Evolutionary conservation across 2,888 invertebrate species (phyloP), one percentile per base, ranked within the genome.

Genomic region (Phlogophora meticulosa): DNA sequence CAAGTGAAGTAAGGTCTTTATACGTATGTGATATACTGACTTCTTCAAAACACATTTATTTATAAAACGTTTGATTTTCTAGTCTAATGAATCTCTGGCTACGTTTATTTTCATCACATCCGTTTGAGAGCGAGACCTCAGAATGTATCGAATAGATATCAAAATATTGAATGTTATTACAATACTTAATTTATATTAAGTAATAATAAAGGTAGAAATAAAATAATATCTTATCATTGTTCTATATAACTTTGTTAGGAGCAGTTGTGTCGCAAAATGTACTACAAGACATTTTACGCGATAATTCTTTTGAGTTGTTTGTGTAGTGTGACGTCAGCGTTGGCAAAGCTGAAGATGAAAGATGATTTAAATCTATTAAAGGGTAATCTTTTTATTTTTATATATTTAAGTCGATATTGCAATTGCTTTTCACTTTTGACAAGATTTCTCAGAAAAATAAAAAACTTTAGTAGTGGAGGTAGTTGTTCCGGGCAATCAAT

Each of bases 111-210:
- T 42, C 7, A 42, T 5, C 28, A 28, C 17, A 20, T 17, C 10
- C 17, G 9, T 3, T 17, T 3, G 10, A 4, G 2, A 17, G 1
- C 17, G 0, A 10, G 0, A 5, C 9, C 17, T 11, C 5, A 9
- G 24, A 11, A 40, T 53, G 53, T 28, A 28, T 22, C 4, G 24
- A n/a, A 1, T 22, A n/a, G 7, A 5, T 4, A 24, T 9, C 20
- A 46, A 61, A 62, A 63, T 40, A 63, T 32, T 40, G 10, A 22
- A 32, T 63, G 28, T 48, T 61, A 32, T 60, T 38, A 11, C 13
- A 38, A 11, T n/a, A 43, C 0, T 7, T 17, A 7, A 13, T 4
- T 13, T 4, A 15, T 22, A 7, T 20, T 13, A 11, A 2, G 1
- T 7, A 9, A 36, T 36, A n/a, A n/a, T n/a, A n/a, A n/a, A n/a